Conservation (phyloP, 2,888 invertebrate species). For the Leucania comma region DNA sequence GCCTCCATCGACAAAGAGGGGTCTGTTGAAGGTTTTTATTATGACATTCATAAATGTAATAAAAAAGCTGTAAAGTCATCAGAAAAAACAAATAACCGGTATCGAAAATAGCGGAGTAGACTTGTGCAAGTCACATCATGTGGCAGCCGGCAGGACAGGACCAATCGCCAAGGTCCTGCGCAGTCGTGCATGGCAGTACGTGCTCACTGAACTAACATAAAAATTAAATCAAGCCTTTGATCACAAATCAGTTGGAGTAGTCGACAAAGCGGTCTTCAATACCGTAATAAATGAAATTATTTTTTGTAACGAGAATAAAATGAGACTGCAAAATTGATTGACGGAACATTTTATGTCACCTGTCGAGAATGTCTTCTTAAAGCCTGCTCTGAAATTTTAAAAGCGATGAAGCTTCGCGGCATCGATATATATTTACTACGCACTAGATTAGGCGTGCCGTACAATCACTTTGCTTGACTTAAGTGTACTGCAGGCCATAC, state of each 20-base stretch:
- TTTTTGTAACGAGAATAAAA: slow-evolving; percentile 22
- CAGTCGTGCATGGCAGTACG: slow-evolving; percentile 84
- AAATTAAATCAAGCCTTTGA: slow-evolving; percentile 73
- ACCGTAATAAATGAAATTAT: slow-evolving; percentile 46
- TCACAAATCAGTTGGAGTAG: slow-evolving; percentile 60
- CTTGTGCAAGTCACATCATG: slow-evolving; percentile 88
- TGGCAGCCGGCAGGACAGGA: slow-evolving; percentile 76
- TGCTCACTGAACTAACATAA: slow-evolving; percentile 75
- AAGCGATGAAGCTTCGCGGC: not conserved
- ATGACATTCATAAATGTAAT: slow-evolving; percentile 65
- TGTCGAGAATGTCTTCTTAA: not conserved
- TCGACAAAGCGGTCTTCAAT: slow-evolving; percentile 49
- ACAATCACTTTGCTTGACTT: too few species aligned
- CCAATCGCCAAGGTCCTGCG: slow-evolving; percentile 81
- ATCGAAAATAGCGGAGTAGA: slow-evolving; percentile 80
- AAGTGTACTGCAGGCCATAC: too few species aligned
- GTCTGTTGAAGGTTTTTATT: slow-evolving; percentile 62
- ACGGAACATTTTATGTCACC: slow-evolving; percentile 19
- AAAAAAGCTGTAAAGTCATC: slow-evolving; percentile 70
- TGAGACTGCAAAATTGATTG: slow-evolving; percentile 15
- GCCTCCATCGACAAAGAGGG: slow-evolving; percentile 38
- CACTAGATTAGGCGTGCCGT: too few species aligned
- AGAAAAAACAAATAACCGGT: slow-evolving; percentile 69
- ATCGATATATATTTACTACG: too few species aligned
- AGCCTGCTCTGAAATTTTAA: not conserved